Evolutionary conservation across 2,888 invertebrate species (phyloP).

Genomic region (Capitulum mitella): DNA sequence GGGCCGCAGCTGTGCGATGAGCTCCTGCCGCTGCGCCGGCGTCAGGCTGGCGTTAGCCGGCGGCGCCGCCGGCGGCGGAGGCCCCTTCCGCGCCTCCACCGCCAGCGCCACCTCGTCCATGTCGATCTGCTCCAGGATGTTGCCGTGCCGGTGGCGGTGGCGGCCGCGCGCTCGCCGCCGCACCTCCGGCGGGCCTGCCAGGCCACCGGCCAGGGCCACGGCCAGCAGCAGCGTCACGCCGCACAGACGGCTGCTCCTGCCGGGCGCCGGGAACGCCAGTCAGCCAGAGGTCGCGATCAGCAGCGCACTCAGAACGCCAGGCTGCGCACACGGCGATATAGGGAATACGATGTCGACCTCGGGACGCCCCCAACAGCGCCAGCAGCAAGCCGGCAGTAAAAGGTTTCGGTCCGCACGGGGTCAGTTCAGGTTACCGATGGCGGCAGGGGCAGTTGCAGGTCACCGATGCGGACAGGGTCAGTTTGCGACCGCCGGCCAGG

Average conservation of each 20-base stretch:
- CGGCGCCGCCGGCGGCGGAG: slow-evolving; percentile 42
- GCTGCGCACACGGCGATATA: too few species aligned
- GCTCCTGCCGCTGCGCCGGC: neutral
- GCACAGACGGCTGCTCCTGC: neutral
- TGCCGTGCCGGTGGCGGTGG: neutral
- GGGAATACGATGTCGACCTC: too few species aligned
- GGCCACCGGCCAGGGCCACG: neutral
- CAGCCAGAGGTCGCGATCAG: too few species aligned
- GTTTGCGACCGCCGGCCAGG: too few species aligned
- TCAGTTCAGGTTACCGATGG: too few species aligned
- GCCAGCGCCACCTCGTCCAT: neutral
- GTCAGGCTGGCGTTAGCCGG: neutral
- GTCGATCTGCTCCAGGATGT: slow-evolving; percentile 25
- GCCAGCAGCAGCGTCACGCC: neutral
- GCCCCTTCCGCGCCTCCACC: neutral
- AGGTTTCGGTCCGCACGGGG: too few species aligned
- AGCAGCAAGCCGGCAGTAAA: too few species aligned
- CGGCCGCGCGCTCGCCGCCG: neutral
- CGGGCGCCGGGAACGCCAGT: neutral
- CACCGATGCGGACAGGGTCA: too few species aligned
- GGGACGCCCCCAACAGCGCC: too few species aligned
- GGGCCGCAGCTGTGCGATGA: neutral
- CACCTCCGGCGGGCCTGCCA: neutral
- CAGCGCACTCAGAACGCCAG: too few species aligned
- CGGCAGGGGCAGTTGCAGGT: too few species aligned